Conservation (phyloP, 2,113 vertebrate genomes). For the Menura novaehollandiae region DNA sequence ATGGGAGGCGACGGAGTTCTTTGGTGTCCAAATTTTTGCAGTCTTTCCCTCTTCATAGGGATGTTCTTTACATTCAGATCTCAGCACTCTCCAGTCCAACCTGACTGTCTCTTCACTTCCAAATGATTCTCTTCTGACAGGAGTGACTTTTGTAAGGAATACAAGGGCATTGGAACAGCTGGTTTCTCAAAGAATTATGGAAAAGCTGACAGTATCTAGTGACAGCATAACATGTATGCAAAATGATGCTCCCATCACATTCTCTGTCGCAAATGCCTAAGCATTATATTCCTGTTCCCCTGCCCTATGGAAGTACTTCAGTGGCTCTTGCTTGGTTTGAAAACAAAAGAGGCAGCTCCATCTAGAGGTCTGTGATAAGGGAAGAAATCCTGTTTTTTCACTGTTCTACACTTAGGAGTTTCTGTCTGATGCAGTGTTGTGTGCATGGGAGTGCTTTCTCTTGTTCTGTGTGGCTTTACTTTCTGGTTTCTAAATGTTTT, state of each 20-base stretch:
- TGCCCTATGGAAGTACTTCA: not conserved
- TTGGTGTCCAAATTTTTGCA: not conserved
- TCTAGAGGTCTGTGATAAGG: conserved; percentile 31
- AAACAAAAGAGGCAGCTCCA: conserved; percentile 39
- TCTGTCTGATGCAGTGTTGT: rapidly evolving
- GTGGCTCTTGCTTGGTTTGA: not conserved
- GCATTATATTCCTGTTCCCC: not conserved
- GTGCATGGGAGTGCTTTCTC: not conserved
- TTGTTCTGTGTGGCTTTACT: not conserved
- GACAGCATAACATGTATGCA: not conserved
- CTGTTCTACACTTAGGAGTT: not conserved
- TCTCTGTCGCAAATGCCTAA: not conserved
- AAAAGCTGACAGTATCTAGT: not conserved
- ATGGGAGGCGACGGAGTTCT: not conserved
- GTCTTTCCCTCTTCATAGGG: not conserved
- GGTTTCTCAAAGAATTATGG: not conserved
- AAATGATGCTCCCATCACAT: not conserved
- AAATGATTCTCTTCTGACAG: not conserved
- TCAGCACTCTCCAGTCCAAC: not conserved
- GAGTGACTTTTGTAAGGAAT: not conserved
- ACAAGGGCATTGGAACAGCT: not conserved
- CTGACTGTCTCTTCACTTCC: not conserved
- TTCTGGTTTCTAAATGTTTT: not conserved
- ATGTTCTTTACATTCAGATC: not conserved
- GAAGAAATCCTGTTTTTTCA: not conserved